These are phyloP conservation scores for Cosmorhoe ocellata DNA, from an alignment of 2,888 invertebrate species.

Conservation along the genomic window DNA sequence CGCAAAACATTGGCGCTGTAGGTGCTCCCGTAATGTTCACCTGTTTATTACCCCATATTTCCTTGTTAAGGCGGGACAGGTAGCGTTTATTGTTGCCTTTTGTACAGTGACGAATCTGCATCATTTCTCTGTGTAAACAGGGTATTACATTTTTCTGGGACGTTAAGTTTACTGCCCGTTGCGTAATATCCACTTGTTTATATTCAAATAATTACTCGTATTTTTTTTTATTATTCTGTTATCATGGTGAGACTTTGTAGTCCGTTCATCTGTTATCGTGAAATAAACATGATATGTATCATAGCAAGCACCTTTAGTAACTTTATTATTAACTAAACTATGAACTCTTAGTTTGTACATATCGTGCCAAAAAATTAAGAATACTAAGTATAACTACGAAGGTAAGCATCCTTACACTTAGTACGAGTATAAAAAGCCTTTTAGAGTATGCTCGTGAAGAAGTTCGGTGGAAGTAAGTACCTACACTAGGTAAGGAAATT, in stretches of 20 bases:
- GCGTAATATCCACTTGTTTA: too few relatives aligned
- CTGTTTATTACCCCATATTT: conserved; percentile 46
- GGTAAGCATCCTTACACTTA: background rate
- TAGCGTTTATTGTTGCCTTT: conserved; percentile 32
- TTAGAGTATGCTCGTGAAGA: conserved; percentile 4
- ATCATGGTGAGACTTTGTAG: too few relatives aligned
- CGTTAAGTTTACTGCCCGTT: too few relatives aligned
- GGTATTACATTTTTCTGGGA: background rate
- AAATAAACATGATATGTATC: too few relatives aligned
- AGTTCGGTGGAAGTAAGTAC: too few relatives aligned
- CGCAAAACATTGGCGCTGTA: conserved; percentile 46
- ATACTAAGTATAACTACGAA: conserved; percentile 1
- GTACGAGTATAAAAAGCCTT: conserved; percentile 13
- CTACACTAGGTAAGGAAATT: conserved; percentile 25
- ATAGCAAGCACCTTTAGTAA: too few relatives aligned
- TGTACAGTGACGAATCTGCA: conserved; percentile 26
- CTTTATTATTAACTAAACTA: too few relatives aligned
- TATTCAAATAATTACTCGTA: too few relatives aligned
- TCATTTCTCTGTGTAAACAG: conserved; percentile 7
- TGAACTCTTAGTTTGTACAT: too few relatives aligned
- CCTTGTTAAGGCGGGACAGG: conserved; percentile 31
- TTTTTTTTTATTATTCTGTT: too few relatives aligned
- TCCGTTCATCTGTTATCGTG: too few relatives aligned
- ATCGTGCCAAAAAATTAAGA: too few relatives aligned
- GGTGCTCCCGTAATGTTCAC: conserved; percentile 45